Percentiles rank a stretch among this genome's conserved stretches.
phyloP scores from a whole-genome alignment of 2,113 vertebrate genomes.

The Gopherus evgoodei region DNA sequence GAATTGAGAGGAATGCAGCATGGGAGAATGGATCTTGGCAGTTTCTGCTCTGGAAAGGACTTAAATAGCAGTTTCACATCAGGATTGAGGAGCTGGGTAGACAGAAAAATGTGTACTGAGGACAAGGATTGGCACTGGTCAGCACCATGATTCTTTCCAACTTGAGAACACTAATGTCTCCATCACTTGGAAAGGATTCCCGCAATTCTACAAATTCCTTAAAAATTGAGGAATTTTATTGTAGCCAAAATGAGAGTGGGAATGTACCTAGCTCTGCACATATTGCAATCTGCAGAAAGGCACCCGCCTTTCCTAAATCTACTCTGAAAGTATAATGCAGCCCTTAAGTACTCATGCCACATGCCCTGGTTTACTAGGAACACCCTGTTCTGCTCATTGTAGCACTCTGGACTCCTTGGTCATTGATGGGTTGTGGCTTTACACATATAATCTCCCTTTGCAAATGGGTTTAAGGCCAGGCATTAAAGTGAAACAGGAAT shows the following conservation, averaged over 20 bases:
- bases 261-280: neutral
- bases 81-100: neutral
- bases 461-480: conserved; percentile 1
- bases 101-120: neutral
- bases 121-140: neutral
- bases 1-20: neutral
- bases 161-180: neutral
- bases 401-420: neutral
- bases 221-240: neutral
- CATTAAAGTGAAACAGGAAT: neutral
- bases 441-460: neutral
- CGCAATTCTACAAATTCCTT: neutral
- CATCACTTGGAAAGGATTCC: neutral
- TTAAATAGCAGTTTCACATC: neutral
- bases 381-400: neutral
- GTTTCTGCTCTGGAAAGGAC: neutral
- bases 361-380: neutral
- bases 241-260: neutral
- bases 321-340: neutral
- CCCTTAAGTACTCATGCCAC: neutral
- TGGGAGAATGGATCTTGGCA: neutral
- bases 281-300: neutral
- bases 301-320: neutral
- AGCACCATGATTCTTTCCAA: neutral
- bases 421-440: neutral